Base-by-base conservation (phyloP, 2,888 invertebrate genomes). In the Drosophila histrio region DNA sequence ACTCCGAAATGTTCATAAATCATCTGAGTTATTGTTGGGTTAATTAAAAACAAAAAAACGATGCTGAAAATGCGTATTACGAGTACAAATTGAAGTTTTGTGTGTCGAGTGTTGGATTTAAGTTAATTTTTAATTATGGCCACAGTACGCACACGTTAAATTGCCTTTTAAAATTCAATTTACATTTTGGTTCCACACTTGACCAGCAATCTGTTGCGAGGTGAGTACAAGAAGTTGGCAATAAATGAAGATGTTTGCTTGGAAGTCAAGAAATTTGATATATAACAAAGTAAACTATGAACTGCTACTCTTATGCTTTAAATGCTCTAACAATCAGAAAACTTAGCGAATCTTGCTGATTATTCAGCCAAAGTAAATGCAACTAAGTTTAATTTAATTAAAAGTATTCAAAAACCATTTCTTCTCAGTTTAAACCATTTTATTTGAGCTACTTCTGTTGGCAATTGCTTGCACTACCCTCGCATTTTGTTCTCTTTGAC, bases 111-210 rank as follows among this genome's bases (percentile, higher is more conserved):
- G 87, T 83, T 86, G 86, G 88, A 77, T 74, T 79, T 77, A 74
- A 88, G 86, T 79, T 88, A 88, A 83, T 83, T 83, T 86, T 88
- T 88, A 83, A 83, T 83, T 83, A 86, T 77, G 73, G 62, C 58
- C 61, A 34, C 57, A 64, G 58, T 76, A 69, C 62, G 77, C 46
- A 69, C 70, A 75, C 56, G 61, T 88, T 87, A 84, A 84, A 84
- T 84, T 88, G 87, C 78, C 89, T 84, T 88, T 84, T 84, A 84
- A 88, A 84, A 84, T 81, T 84, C 82, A 84, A 81, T 84, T 84
- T 79, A 85, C 74, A 88, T 80, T 88, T 88, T 15, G 65, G 70
- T 77, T 77, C 67, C 69, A 63, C 69, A 71, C 59, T 76, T 57
- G 36, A 46, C 59, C 60, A 54, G n/a, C 49, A 65, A 70, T 65